Base-by-base conservation (phyloP, 53 echinoderm and acorn worm genomes). In the Crossaster papposus region DNA sequence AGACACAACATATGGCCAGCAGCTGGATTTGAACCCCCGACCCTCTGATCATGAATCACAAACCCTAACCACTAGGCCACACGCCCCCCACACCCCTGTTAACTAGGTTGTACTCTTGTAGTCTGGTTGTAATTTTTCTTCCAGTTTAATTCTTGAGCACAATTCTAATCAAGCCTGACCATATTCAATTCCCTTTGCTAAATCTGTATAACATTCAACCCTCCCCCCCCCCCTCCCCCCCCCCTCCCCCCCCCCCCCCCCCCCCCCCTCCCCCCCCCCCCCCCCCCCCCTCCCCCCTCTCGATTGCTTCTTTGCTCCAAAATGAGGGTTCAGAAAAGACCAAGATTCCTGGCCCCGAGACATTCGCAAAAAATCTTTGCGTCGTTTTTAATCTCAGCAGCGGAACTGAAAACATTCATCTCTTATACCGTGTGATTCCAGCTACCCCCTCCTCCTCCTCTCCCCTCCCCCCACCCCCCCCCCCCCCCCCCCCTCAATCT, bases 351-450 rank as follows among this genome's bases (percentile, higher is more conserved):
- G 17, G 72, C 85, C 85, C 11, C 30, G 22, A 54, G 87, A 77
- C 72, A 72, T 62, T 72, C 76, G 36, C 54, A 37, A 58, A 79
- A 77, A 65, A 52, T n/a, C 35, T 87, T 87, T 76, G 76, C 36
- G 20, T 38, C 76, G 32, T 77, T 87, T n/a, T 87, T 87, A 87
- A 87, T 87, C 76, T 87, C 64, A 22, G 54, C 34, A 58, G 77
- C 77, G 87, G 76, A 87, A 87, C 77, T 87, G 87, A 87, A 87
- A 87, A 87, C 87, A 77, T 87, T 77, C 37, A 28, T 63, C 77
- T 64, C 87, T 30, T 53, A 52, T 54, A 44, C 52, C 72, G 36
- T 72, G 24, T 10, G 44, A 44, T 44, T 44, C 28, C 51, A 36
- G 50, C 51, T 6, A 14, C 30, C 37, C 2, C 37, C 30, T 78